A percentile compares a stretch with the other conserved stretches of the same genome.
Evolutionary conservation across 2,888 invertebrate genomes (phyloP).

Genomic region (Muschampia plurimacula): DNA sequence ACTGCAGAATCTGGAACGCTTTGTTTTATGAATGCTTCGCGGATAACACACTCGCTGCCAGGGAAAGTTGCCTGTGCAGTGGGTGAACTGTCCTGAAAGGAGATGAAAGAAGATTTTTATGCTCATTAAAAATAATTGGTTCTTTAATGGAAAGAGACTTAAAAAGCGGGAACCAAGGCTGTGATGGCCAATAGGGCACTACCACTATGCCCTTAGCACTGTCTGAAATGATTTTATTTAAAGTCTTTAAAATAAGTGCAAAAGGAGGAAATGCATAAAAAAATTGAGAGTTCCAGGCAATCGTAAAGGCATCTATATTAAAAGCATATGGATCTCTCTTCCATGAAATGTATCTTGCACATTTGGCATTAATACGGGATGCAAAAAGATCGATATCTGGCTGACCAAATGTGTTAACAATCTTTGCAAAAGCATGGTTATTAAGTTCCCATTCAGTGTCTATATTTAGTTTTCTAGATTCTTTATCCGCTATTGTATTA

Average conservation of each 20-base stretch:
- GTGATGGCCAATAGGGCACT: not conserved
- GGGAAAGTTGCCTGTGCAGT: not conserved
- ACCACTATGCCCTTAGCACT: not conserved
- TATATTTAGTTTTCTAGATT: not conserved
- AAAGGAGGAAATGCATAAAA: conserved; percentile 2
- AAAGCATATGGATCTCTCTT: not conserved
- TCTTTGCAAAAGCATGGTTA: not conserved
- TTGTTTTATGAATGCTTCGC: not conserved
- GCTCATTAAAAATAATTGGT: not conserved
- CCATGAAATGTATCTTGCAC: not conserved
- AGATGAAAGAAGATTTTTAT: not conserved
- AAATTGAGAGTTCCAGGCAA: not conserved
- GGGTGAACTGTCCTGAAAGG: not conserved
- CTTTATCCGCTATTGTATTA: not conserved
- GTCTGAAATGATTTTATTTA: not conserved
- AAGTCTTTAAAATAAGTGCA: conserved; percentile 1
- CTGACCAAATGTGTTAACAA: not conserved
- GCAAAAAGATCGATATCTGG: conserved; percentile 4
- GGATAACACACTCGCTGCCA: conserved; percentile 4
- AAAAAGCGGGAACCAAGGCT: not conserved
- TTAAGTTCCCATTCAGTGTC: not conserved
- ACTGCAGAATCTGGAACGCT: not conserved
- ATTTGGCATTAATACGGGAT: conserved; percentile 7
- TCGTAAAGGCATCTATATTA: conserved; percentile 3
- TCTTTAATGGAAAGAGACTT: not conserved